phyloP scores from a whole-genome alignment of 2,113 vertebrate species.

The Emydura subglobosa region DNA sequence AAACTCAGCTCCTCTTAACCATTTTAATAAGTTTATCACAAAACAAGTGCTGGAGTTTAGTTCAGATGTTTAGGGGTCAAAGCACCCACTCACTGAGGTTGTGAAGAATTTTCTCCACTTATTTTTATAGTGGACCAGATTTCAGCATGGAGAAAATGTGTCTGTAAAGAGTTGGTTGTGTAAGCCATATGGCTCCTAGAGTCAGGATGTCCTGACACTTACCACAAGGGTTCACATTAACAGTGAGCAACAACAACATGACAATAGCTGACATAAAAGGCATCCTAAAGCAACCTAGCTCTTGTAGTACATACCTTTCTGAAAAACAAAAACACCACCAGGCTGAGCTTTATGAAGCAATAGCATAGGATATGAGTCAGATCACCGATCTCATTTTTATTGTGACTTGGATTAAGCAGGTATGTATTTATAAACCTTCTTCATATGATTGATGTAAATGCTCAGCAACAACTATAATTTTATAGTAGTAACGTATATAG shows the following conservation, averaged over 20 bases:
- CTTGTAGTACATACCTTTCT: neutral
- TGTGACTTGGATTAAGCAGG: conserved; percentile 42
- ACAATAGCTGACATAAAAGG: conserved; percentile 51
- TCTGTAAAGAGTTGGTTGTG: conserved; percentile 8
- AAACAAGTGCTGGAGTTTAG: neutral
- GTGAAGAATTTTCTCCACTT: neutral
- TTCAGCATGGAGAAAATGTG: conserved; percentile 40
- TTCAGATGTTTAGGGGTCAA: neutral
- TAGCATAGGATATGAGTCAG: neutral
- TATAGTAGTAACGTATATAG: no score
- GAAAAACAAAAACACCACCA: neutral
- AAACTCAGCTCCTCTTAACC: neutral
- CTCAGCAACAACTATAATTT: no score
- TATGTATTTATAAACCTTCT: neutral
- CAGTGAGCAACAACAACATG: conserved; percentile 44
- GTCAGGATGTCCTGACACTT: conserved; percentile 57
- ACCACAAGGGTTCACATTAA: conserved; percentile 60
- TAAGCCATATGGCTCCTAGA: conserved; percentile 68
- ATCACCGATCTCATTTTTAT: conserved; percentile 33
- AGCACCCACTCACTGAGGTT: neutral
- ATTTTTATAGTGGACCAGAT: neutral
- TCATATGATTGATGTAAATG: no score
- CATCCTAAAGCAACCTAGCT: neutral
- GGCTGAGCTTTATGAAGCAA: neutral
- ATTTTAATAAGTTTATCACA: neutral